These are phyloP conservation scores for Vireo altiloquus DNA, from an alignment of 2,113 vertebrate species.

Conservation along the genomic window DNA sequence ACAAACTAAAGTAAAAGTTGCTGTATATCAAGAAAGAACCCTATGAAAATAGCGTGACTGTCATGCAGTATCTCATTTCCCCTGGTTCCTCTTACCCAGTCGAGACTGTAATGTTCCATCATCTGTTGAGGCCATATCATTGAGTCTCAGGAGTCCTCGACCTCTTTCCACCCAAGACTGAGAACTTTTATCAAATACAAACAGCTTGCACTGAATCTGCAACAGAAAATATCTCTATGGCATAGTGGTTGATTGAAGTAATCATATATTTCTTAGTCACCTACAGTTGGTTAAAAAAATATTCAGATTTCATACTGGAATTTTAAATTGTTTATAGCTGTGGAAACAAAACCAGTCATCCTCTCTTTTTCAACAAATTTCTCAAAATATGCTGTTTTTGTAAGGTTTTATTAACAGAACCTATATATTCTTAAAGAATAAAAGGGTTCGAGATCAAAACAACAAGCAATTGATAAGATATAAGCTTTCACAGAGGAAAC, in stretches of 20 bases:
- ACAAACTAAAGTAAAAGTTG: neutral
- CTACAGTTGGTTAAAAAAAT: neutral
- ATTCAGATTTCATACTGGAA: neutral
- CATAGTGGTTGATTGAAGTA: neutral
- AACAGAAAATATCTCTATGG: neutral
- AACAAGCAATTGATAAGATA: neutral
- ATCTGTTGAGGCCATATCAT: constrained; percentile 95
- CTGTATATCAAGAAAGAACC: neutral
- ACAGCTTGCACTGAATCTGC: constrained; percentile 98
- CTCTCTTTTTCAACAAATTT: neutral
- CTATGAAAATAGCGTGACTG: neutral
- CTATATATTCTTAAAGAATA: neutral
- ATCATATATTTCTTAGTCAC: neutral
- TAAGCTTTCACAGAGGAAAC: neutral
- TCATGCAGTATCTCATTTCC: neutral
- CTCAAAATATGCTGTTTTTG: neutral
- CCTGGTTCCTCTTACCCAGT: constrained; percentile 78
- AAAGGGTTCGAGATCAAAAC: neutral
- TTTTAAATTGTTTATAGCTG: neutral
- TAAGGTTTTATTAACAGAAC: neutral
- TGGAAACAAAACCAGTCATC: neutral
- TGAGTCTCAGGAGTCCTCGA: constrained; percentile 92
- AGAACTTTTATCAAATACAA: constrained; percentile 95
- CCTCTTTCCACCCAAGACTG: constrained; percentile 98
- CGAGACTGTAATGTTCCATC: constrained; percentile 93